A percentile compares a stretch with the other conserved stretches of the same genome.
Conservation (phyloP, 2,888 invertebrate species). For the Acleris laterana region DNA sequence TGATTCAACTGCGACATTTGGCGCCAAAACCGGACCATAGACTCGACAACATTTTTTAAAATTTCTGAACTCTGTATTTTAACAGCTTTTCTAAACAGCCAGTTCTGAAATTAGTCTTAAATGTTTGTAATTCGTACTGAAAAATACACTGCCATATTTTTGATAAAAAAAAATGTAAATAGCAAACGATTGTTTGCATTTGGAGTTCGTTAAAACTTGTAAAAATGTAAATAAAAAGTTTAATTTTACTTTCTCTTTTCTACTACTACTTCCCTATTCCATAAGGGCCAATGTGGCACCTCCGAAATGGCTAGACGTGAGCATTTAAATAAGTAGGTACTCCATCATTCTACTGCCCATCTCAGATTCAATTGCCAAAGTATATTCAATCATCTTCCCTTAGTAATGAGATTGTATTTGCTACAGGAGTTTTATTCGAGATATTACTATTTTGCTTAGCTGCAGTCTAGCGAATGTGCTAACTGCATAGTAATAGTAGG, state of each 20-base stretch:
- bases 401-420: too few species aligned
- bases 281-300: too few species aligned
- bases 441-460: too few species aligned
- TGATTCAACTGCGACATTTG: conserved; percentile 49
- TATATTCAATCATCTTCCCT: too few species aligned
- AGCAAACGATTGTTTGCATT: conserved; percentile 47
- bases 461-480: too few species aligned
- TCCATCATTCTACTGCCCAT: too few species aligned
- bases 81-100: conserved; percentile 10
- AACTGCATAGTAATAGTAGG: too few species aligned
- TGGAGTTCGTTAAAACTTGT: conserved; percentile 40
- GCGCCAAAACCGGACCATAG: conserved; percentile 24
- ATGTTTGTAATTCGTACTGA: conserved; percentile 41
- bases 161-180: conserved; percentile 38
- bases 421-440: too few species aligned
- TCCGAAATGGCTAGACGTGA: too few species aligned
- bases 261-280: conserved; percentile 2
- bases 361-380: too few species aligned
- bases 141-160: conserved; percentile 40
- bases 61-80: conserved; percentile 14
- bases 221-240: conserved; percentile 55
- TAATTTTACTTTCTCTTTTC: conserved; percentile 39
- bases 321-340: too few species aligned
- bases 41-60: conserved; percentile 13
- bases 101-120: conserved; percentile 25